Base-by-base conservation (phyloP, 2,888 invertebrate species). In the Crioceris asparagi region DNA sequence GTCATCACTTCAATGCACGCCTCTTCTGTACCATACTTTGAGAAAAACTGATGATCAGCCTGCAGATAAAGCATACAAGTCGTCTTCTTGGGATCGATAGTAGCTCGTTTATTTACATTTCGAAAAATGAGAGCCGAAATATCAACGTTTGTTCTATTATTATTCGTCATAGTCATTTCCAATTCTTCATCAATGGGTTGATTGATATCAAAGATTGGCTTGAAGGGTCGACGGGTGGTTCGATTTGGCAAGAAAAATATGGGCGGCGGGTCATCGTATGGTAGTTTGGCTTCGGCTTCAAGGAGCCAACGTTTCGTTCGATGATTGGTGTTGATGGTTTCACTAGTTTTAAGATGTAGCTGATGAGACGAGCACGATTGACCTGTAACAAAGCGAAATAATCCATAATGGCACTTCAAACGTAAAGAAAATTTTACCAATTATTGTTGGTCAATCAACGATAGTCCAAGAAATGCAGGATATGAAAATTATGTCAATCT, bases 1-100 rank as follows among this genome's bases (percentile, higher is more conserved):
- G 92, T 92, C 77, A 94, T 90, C 41, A 91, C 88, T 65, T 93
- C 92, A 49, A 93, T 91, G 60, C 92, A 91, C 2, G 91, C 86
- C 61, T 93, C 92, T 55, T 91, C 90, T 3, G 87, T 83, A 38
- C 88, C 90, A 67, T 94, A 90, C 66, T 91, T 82, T 59, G 91
- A 83, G 67, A 85, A 97, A 66, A 98, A 90, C 66, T 92, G 83
- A 65, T 96, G 94, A 67, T 91, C 90, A 3, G 97, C 94, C 66
- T 96, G 93, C 54, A 98, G 71, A 63, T 92, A 94, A 39, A 96
- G 72, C 75, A 92, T 85, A 59, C 96, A 96, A 0, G 93, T 92
- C 25, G 87, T 91, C 64, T 92, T 92, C 51, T 80, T 77, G 17
- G 87, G 86, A 64, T 85, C 85, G 29, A 84, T 74, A 2, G 79